Conservation (phyloP, 2,797 vertebrate genomes). For the Spinus olivaceus region DNA sequence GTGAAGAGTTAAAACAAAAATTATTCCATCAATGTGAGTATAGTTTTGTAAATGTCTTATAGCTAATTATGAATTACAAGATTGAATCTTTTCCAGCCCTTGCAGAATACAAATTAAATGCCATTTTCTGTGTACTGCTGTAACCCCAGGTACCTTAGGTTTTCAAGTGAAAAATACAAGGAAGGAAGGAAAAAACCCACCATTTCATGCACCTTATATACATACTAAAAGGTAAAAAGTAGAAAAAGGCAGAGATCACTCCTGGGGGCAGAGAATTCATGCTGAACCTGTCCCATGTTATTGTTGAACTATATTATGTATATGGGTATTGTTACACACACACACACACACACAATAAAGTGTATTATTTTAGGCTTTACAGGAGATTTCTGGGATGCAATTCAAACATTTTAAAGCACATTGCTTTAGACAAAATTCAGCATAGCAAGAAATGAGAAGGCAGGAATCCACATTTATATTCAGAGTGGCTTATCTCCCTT, state of each 20-base stretch:
- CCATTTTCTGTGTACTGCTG: neutral
- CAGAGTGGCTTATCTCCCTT: neutral
- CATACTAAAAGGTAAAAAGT: neutral
- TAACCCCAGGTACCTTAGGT: neutral
- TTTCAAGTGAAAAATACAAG: neutral
- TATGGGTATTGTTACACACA: neutral
- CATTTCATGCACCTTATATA: neutral
- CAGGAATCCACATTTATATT: neutral
- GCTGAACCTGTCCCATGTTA: neutral
- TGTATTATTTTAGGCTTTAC: neutral
- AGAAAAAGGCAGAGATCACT: neutral
- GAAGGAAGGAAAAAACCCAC: neutral
- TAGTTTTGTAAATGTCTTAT: neutral
- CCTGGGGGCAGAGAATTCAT: neutral
- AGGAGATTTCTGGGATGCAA: neutral
- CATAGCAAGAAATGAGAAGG: neutral
- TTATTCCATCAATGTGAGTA: neutral
- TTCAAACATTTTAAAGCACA: neutral
- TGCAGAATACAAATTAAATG: neutral
- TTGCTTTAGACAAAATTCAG: neutral
- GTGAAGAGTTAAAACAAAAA: neutral
- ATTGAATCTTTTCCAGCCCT: neutral
- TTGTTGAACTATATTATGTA: neutral
- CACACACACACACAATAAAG: accelerated
- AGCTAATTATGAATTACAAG: neutral